phyloP scores from a whole-genome alignment of 1,140 invertebrate genomes.

The Steinernema khuongi region DNA sequence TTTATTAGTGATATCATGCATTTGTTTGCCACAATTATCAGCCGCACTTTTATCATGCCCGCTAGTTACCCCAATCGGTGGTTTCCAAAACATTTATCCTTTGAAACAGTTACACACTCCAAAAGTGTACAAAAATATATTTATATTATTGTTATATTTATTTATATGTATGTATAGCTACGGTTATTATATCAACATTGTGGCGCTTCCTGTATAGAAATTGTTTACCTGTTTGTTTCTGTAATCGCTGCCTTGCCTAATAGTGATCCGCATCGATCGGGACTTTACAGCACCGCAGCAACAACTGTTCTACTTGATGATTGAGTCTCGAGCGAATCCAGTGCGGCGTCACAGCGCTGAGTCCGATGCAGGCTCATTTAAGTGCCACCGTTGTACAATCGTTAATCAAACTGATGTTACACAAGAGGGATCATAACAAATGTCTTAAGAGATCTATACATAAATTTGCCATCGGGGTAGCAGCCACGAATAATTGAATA shows the following conservation, averaged over 20 bases:
- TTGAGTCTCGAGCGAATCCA: not conserved
- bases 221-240: conserved; percentile 13
- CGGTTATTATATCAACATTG: no score
- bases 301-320: not conserved
- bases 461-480: not conserved
- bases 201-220: not conserved
- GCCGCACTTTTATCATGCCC: no score
- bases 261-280: not conserved
- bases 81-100: no score
- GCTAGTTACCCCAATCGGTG: no score
- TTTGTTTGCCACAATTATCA: not conserved
- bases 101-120: no score
- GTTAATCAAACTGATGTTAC: not conserved
- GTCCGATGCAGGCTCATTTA: not conserved
- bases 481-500: not conserved
- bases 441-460: no score
- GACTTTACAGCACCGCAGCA: not conserved
- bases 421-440: no score
- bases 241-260: not conserved
- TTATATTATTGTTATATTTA: no score
- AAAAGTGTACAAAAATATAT: no score
- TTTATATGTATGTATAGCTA: no score
- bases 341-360: not conserved
- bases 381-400: not conserved
- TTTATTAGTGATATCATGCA: no score